Evolutionary conservation across 2,888 invertebrate genomes (phyloP).

Genomic region (Tuta absoluta): DNA sequence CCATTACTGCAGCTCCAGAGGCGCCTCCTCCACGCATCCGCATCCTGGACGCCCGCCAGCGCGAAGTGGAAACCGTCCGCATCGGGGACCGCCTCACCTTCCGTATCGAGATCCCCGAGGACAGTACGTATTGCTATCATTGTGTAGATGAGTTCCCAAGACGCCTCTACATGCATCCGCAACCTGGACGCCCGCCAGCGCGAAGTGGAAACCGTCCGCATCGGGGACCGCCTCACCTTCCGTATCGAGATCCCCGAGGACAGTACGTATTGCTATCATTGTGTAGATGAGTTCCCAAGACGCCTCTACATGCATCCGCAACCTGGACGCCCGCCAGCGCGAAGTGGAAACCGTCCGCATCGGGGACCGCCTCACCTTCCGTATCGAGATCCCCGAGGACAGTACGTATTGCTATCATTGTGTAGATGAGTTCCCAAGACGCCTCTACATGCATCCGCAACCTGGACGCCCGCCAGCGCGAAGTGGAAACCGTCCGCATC

Average conservation of each 20-base stretch:
- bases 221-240: constrained; percentile 96
- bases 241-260: constrained; percentile 98
- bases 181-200: constrained; percentile 92
- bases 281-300: constrained; percentile 91
- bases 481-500: constrained; percentile 96
- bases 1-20: constrained; percentile 96
- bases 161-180: constrained; percentile 95
- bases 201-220: constrained; percentile 96
- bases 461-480: constrained; percentile 90
- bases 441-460: constrained; percentile 95
- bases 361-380: constrained; percentile 96
- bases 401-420: constrained; percentile 84
- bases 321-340: constrained; percentile 90
- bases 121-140: constrained; percentile 85
- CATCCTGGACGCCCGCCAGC: constrained; percentile 91
- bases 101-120: constrained; percentile 97
- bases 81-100: constrained; percentile 97
- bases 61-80: constrained; percentile 96
- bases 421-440: constrained; percentile 92
- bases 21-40: constrained; percentile 96
- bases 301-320: constrained; percentile 95
- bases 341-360: constrained; percentile 97
- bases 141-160: constrained; percentile 89
- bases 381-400: constrained; percentile 97
- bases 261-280: constrained; percentile 83